Evolutionary conservation across 2,113 vertebrate species (phyloP).

Genomic region (Nannospalax galili): DNA sequence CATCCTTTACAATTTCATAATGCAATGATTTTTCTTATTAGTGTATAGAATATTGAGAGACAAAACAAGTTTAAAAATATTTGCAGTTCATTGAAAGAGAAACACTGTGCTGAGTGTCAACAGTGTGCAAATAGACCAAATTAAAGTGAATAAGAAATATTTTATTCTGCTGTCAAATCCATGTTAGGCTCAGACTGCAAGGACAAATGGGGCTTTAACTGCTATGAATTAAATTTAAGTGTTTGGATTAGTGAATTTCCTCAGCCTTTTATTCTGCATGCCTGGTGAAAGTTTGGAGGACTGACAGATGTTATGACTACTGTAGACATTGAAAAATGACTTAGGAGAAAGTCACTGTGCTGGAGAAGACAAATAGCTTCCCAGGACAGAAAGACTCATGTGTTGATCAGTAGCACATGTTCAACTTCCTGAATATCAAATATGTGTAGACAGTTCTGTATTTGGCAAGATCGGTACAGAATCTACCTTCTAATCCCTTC

Average conservation of each 20-base stretch:
- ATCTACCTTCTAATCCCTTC: background rate
- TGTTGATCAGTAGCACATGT: slow-evolving; percentile 51
- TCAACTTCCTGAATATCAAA: slow-evolving; percentile 56
- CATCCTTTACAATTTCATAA: slow-evolving; percentile 18
- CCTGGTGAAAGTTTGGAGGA: slow-evolving; percentile 36
- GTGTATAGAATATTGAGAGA: background rate
- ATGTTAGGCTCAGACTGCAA: background rate
- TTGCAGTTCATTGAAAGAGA: slow-evolving; percentile 41
- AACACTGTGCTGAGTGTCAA: background rate
- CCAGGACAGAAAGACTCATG: slow-evolving; percentile 44
- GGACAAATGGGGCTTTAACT: slow-evolving; percentile 30
- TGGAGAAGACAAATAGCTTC: slow-evolving; percentile 42
- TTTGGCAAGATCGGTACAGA: slow-evolving; percentile 30
- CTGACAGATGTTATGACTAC: slow-evolving; percentile 67
- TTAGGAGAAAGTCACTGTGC: background rate
- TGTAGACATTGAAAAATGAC: slow-evolving; percentile 64
- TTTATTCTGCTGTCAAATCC: slow-evolving; percentile 8
- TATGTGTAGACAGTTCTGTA: slow-evolving; percentile 1
- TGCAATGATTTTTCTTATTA: slow-evolving; percentile 22
- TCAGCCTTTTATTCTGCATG: slow-evolving; percentile 49
- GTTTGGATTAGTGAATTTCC: slow-evolving; percentile 56
- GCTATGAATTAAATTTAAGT: slow-evolving; percentile 20
- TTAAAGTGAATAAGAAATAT: background rate
- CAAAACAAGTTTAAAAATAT: slow-evolving; percentile 29
- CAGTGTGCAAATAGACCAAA: background rate